A percentile compares a stretch with the other conserved stretches of the same genome.
Conservation (phyloP, 53 echinoderm and acorn worm genomes). For the Stichopus horrens region DNA sequence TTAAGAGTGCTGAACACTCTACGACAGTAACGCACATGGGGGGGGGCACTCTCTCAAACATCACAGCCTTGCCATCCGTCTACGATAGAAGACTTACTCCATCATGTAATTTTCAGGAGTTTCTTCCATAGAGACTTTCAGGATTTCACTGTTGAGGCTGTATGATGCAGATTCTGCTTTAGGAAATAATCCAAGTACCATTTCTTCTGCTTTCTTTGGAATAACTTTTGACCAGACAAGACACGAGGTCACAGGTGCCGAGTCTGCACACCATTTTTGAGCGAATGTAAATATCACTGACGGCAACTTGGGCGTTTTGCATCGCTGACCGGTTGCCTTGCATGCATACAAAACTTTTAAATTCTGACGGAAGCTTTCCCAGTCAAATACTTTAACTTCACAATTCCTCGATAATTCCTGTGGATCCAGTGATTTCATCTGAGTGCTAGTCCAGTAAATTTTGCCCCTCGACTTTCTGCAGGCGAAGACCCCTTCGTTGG, state of each 20-base stretch:
- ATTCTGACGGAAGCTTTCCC: background rate
- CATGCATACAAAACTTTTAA: background rate
- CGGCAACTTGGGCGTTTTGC: background rate
- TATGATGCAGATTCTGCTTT: slow-evolving; percentile 2
- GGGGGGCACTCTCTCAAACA: no score
- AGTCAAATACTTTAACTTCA: background rate
- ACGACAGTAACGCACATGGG: no score
- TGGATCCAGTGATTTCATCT: background rate
- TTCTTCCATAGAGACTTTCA: background rate
- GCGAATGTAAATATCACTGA: slow-evolving; percentile 25
- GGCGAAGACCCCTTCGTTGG: background rate
- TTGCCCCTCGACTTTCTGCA: background rate
- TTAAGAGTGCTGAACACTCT: no score
- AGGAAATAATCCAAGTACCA: slow-evolving; percentile 24
- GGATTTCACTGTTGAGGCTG: slow-evolving; percentile 1
- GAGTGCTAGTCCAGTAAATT: slow-evolving; percentile 35
- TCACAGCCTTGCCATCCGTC: no score
- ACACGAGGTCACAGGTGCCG: background rate
- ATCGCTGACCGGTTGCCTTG: background rate
- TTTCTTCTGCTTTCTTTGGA: slow-evolving; percentile 36
- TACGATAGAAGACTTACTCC: background rate
- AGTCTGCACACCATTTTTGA: slow-evolving; percentile 23
- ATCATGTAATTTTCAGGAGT: background rate
- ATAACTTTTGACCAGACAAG: slow-evolving; percentile 31
- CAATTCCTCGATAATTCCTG: slow-evolving; percentile 15